Evolutionary conservation across 1,140 invertebrate genomes (phyloP).

Genomic region (Rhynchophorus ferrugineus): DNA sequence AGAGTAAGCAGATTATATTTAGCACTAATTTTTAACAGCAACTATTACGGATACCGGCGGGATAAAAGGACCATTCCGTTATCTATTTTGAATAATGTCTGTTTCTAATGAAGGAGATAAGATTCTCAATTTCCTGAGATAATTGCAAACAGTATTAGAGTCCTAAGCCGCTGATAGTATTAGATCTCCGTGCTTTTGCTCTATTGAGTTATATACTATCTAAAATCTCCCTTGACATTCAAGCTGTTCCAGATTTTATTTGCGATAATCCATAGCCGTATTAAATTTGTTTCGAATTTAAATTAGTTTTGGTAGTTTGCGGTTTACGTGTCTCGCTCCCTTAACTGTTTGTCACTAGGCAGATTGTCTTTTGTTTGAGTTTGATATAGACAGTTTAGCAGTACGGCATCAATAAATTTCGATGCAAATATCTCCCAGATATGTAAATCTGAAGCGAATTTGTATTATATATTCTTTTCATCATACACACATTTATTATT

Average conservation of each 20-base stretch:
- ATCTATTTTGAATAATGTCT: slow-evolving; percentile 32
- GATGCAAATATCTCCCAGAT: too few species aligned
- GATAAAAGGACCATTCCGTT: not conserved
- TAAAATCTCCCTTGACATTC: not conserved
- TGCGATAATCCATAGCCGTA: slow-evolving; percentile 8
- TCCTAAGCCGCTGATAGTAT: slow-evolving; percentile 23
- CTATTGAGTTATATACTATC: slow-evolving; percentile 26
- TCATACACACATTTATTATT: too few species aligned
- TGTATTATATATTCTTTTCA: too few species aligned
- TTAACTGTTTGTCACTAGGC: too few species aligned
- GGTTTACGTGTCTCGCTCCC: not conserved
- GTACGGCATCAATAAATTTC: too few species aligned
- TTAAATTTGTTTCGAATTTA: slow-evolving; percentile 8
- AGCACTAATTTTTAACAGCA: not conserved
- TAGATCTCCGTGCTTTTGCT: slow-evolving; percentile 20
- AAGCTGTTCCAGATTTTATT: not conserved
- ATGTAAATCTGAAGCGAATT: too few species aligned
- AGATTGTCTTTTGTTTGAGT: too few species aligned
- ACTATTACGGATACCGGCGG: not conserved
- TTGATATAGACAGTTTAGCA: too few species aligned
- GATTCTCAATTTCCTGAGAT: slow-evolving; percentile 34
- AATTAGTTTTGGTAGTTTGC: not conserved
- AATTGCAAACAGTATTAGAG: slow-evolving; percentile 32
- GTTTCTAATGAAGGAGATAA: slow-evolving; percentile 31
- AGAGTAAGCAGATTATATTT: too few species aligned